Base-by-base conservation (phyloP, 2,888 invertebrate genomes). In the Calliphora vomitoria region DNA sequence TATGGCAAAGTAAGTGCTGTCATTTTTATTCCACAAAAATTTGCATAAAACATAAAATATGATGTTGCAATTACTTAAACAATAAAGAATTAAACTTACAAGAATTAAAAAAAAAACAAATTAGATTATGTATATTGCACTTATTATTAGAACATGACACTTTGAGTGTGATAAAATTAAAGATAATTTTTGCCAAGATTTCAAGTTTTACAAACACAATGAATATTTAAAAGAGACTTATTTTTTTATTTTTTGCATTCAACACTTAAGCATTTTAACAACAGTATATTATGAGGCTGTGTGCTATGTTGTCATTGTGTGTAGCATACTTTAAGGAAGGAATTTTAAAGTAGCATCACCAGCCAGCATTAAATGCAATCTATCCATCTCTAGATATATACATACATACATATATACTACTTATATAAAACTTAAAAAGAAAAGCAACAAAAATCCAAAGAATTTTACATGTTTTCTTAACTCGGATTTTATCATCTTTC, bases 61-160 rank as follows among this genome's bases (percentile, higher is more conserved):
- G 8, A 35, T 69, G 60, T 20, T 62, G 20, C 50, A 71, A 80
- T 69, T 62, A 71, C 41, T n/a, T 11, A 71, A 38, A 62, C 60
- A 80, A 62, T 72, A 41, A 55, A 31, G 41, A 8, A 20, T 35
- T 55, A 55, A 55, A 55, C 4, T 18, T 18, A 58, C 25, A 71
- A 53, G n/a, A 76, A 69, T 83, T 71, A 69, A 69, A 69, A 83
- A 62, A 35, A 35, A 35, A 35, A 10, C 10, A 76, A 83, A 69
- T 76, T 83, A 83, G 76, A 83, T 41, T 69, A 62, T 41, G 25
- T 64, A 66, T 47, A 58, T 74, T 82, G 58, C 58, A 47, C 15
- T 38, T 58, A 53, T 71, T 71, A 83, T 83, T 60, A 78, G 47
- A 78, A 83, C 76, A 83, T 71, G 83, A 83, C 71, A 64, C 55